Evolutionary conservation across 2,888 invertebrate genomes (phyloP), one percentile per base, ranked within the genome.

Genomic region (Diloba caeruleocephala): DNA sequence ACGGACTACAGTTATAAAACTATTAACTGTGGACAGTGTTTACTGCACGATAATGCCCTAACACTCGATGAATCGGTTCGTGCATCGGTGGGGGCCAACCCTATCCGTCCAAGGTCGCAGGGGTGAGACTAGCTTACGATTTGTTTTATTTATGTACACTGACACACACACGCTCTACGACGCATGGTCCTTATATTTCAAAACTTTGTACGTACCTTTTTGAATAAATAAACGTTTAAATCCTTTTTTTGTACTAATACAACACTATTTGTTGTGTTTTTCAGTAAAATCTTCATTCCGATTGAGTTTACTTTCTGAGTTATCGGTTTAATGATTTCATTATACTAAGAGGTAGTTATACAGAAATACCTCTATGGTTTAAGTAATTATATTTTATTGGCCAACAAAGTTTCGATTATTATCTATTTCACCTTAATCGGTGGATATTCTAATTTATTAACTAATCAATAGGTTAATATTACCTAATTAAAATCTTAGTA

Each of bases 41-140:
- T 62, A 59, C 63, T 64, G 61, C 72, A 71, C 73, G 72, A 75
- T 71, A 76, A 71, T 75, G n/a, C n/a, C n/a, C n/a, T n/a, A 74
- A 70, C 69, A 71, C 67, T 71, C 64, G 67, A 64, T 67, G 71
- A 74, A 76, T 74, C 69, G 70, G 52, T 59, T 67, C 73, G 66
- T 72, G 69, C 73, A 72, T 54, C 65, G 54, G 68, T 78, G 80
- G 87, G 87, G 86, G 76, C 74, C 82, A 81, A 84, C 87, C 88
- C 87, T 86, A 82, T 64, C 36, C 64, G 72, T 57, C 76, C 88
- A 89, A 89, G 88, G 88, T 87, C 87, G 73, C 60, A 76, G 77
- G 88, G 88, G 88, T 86, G 86, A 80, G 61, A 72, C 68, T 56
- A 41, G 53, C 59, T 58, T 62, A 59, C 64, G 50, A 64, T 67